These are phyloP conservation scores for Oryzias sinensis DNA, from an alignment of 2,797 vertebrate species.

Conservation along the genomic window DNA sequence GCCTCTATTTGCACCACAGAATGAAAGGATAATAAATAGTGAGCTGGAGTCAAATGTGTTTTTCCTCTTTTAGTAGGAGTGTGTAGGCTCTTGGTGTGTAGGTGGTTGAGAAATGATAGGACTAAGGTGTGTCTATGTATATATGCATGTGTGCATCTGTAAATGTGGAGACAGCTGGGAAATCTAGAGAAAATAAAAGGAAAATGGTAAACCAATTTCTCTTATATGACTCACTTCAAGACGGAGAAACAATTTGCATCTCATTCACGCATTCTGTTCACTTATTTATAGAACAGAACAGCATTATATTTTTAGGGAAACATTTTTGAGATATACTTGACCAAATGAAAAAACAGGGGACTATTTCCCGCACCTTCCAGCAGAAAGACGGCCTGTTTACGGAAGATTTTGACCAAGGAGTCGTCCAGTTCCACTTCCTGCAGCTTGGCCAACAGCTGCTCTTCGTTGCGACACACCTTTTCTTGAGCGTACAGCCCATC, in stretches of 20 bases:
- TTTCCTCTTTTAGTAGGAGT: constrained; percentile 62
- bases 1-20: constrained; percentile 87
- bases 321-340: not conserved
- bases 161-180: constrained; percentile 16
- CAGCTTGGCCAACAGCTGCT: constrained; percentile 96
- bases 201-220: constrained; percentile 6
- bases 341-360: too few species aligned
- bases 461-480: constrained; percentile 97
- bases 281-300: too few species aligned
- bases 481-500: constrained; percentile 97
- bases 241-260: not conserved
- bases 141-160: constrained; percentile 7
- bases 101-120: constrained; percentile 34
- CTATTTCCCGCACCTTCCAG: constrained; percentile 85
- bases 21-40: constrained; percentile 74
- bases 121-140: constrained; percentile 23
- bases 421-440: constrained; percentile 97
- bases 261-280: constrained; percentile 1
- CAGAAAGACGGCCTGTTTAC: constrained; percentile 97
- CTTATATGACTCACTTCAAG: not conserved
- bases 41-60: constrained; percentile 59
- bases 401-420: constrained; percentile 96
- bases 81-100: constrained; percentile 43
- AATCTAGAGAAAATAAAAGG: constrained; percentile 16
- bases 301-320: too few species aligned